Conservation (phyloP, 2,888 invertebrate species). For the Aelia acuminata region DNA sequence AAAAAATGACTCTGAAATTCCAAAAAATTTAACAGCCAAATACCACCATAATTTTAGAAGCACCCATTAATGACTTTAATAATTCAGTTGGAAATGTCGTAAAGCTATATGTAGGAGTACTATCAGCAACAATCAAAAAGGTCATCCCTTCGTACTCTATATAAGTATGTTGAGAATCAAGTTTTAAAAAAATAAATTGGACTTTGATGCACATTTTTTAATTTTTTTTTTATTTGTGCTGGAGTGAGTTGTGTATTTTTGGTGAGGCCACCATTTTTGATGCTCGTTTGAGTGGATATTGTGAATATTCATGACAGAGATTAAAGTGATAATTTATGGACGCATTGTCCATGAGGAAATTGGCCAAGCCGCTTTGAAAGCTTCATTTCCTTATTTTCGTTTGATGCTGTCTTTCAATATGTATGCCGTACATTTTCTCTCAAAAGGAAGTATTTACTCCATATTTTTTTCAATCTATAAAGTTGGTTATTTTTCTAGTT, state of each 20-base stretch:
- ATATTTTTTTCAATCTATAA: neutral
- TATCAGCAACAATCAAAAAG: no score
- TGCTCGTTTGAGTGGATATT: neutral
- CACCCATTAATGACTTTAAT: no score
- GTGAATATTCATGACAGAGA: constrained; percentile 10
- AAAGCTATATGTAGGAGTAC: no score
- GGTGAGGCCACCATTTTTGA: neutral
- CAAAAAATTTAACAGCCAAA: no score
- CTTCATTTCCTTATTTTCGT: constrained; percentile 13
- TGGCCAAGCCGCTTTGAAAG: constrained; percentile 23
- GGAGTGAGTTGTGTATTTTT: neutral
- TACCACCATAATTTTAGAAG: no score
- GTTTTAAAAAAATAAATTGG: no score
- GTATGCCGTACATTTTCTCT: neutral
- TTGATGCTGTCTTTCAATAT: constrained; percentile 11
- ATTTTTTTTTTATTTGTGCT: neutral
- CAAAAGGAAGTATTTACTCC: neutral
- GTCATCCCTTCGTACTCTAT: no score
- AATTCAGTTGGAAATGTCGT: no score
- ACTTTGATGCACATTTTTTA: neutral
- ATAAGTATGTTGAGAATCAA: no score
- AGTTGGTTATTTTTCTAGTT: neutral
- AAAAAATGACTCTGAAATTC: no score
- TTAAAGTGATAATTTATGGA: constrained; percentile 17
- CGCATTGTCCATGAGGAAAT: constrained; percentile 20